Evolutionary conservation across 2,113 vertebrate genomes (phyloP), one percentile per base, ranked within the genome.

Genomic region (Speoplatyrhinus poulsoni): DNA sequence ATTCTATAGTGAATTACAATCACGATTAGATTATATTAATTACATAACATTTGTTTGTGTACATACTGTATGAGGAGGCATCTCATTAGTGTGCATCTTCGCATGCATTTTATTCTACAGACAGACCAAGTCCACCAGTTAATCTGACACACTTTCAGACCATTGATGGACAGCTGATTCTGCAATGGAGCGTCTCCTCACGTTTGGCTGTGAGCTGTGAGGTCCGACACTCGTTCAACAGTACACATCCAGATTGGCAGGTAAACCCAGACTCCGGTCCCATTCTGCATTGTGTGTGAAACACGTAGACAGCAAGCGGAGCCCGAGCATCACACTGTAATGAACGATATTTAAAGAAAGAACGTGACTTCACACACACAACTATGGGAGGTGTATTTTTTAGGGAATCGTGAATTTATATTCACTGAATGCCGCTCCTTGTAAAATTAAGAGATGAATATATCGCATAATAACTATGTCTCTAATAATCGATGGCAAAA

Each of bases 51-150:
- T 19, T 19, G 19, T 19, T 19, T 19, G 19, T 19, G 19, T 19
- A 19, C 19, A 19, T 19, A 19, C 54, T 17, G 48, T 3, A 48
- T 3, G 32, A 7, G 52, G 19, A 19, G 19, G 19, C 19, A 19
- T 19, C 19, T 19, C 19, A 19, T 19, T 19, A 19, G 19, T 19
- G 19, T 19, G 19, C 19, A 19, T 19, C 19, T 19, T 19, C 19
- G 19, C 19, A 19, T 19, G 19, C 19, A 1, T 19, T 73, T 13
- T 49, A 46, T 53, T 67, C 65, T 46, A 3, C 91, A 99, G 96
- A 92, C 74, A 94, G 91, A 79, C 95, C 95, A n/a, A 85, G 92
- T 48, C 90, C 95, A 70, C 97, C 96, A 0, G 16, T 72, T 57
- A 81, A 91, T 81, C 85, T 98, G 57, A 91, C 55, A 16, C 88